Base-by-base conservation (phyloP, 2,888 invertebrate species). In the Boloria selene region DNA sequence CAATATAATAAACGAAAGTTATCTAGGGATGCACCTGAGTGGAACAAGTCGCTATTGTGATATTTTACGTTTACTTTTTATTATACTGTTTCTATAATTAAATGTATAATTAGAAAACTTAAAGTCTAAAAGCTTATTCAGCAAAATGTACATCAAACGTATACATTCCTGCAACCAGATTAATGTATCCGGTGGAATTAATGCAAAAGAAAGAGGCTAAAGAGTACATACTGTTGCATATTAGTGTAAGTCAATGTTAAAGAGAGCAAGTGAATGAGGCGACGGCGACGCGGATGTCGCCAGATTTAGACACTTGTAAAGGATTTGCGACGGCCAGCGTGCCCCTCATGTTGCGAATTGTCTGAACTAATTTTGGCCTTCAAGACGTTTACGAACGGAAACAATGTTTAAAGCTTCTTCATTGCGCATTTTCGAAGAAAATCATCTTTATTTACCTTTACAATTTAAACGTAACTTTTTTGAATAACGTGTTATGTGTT, bases 271-370 rank as follows among this genome's bases (percentile, higher is more conserved):
- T 70, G 76, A 76, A 75, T 76, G 77, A 81, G 76, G 72, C 75
- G 74, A 52, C 69, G 77, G 77, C 85, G 83, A 85, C 84, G 81
- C 84, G 87, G 84, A 85, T 87, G 84, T 83, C 76, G 83, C 58
- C 64, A 51, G 64, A 86, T 85, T 88, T 89, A 90, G 88, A 80
- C 74, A 72, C 73, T 69, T 71, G 68, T 69, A 61, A 71, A 74
- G 70, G 76, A 77, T 73, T 76, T 72, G 78, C 75, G 69, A 70
- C 70, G 73, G 67, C 61, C 59, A 38, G 65, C 76, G 65, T 72
- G 75, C 77, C 75, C 75, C 77, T 81, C 79, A 77, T 75, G 77
- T 79, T 79, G 82, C 83, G 76, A 84, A 84, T 84, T 80, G 79
- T 79, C 80, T 77, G 74, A 77, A 83, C 84, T 84, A 84, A 86